Evolutionary conservation across 2,113 vertebrate genomes (phyloP).

Genomic region (Macrotus californicus): DNA sequence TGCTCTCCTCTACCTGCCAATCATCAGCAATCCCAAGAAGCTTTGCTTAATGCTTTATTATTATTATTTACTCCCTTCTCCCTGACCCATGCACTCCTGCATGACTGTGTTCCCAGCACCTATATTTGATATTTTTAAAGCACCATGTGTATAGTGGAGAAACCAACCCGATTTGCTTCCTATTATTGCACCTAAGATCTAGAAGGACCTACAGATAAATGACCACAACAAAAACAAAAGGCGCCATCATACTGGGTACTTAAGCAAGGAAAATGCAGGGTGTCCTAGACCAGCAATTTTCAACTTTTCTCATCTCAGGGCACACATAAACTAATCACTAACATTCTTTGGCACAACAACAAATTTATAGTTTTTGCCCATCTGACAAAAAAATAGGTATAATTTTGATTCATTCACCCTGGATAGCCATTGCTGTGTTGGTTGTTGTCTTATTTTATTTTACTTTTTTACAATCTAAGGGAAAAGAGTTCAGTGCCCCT

Average conservation of each 20-base stretch:
- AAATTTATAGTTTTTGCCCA: too few species aligned
- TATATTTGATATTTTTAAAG: neutral
- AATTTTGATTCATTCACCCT: too few species aligned
- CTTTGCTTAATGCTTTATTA: neutral
- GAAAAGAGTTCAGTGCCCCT: too few species aligned
- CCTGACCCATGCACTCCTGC: too few species aligned
- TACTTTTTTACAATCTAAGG: too few species aligned
- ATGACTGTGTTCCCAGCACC: neutral
- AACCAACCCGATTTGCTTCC: neutral
- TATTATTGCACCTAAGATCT: neutral
- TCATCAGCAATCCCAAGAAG: neutral
- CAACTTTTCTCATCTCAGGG: too few species aligned
- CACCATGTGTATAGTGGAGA: neutral
- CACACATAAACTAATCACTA: too few species aligned
- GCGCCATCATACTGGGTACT: neutral
- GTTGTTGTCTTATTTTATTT: too few species aligned
- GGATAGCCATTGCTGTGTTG: too few species aligned
- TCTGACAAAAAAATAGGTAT: too few species aligned
- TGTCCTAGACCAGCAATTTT: neutral
- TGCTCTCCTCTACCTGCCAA: neutral
- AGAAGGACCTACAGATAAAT: neutral
- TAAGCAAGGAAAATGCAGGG: neutral
- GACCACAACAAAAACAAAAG: neutral
- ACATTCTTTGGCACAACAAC: too few species aligned
- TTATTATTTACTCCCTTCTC: neutral